Percentiles rank a stretch among this genome's conserved stretches.
phyloP scores from a whole-genome alignment of 1,140 invertebrate species.

The Trachymyrmex septentrionalis region DNA sequence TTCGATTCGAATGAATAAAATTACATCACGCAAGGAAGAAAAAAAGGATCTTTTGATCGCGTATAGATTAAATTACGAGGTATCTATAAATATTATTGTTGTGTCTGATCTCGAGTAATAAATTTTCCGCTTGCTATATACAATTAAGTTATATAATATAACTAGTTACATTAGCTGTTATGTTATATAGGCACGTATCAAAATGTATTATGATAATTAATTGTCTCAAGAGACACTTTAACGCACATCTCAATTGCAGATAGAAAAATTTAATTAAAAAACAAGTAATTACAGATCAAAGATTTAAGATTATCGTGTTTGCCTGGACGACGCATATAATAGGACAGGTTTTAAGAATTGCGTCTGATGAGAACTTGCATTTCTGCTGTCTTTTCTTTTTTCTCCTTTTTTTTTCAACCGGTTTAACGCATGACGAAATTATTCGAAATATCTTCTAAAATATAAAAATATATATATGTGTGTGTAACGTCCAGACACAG shows the following conservation, averaged over 20 bases:
- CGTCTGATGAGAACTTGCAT: slow-evolving; percentile 46
- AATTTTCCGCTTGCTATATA: background rate
- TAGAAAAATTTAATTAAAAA: slow-evolving; percentile 7
- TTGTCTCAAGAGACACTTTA: background rate
- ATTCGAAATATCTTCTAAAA: slow-evolving; percentile 39
- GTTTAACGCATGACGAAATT: slow-evolving; percentile 44
- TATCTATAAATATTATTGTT: slow-evolving; percentile 21
- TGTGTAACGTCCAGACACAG: slow-evolving; percentile 30
- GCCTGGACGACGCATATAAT: slow-evolving; percentile 24
- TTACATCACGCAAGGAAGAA: too few species aligned
- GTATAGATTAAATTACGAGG: background rate
- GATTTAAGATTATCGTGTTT: slow-evolving; percentile 33
- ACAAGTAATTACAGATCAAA: slow-evolving; percentile 40
- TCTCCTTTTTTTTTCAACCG: slow-evolving; percentile 6
- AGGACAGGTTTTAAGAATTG: slow-evolving; percentile 54
- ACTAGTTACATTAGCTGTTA: background rate
- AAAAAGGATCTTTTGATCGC: background rate
- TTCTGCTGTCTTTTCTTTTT: background rate
- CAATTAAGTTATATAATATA: background rate
- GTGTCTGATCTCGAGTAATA: background rate
- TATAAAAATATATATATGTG: background rate
- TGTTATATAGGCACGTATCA: background rate
- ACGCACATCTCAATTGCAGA: background rate
- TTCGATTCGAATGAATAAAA: background rate
- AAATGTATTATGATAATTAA: background rate